A percentile compares a stretch with the other conserved stretches of the same genome.
These are phyloP conservation scores for Oedothorax gibbosus DNA, from an alignment of 1,140 invertebrate species.

Conservation along the genomic window DNA sequence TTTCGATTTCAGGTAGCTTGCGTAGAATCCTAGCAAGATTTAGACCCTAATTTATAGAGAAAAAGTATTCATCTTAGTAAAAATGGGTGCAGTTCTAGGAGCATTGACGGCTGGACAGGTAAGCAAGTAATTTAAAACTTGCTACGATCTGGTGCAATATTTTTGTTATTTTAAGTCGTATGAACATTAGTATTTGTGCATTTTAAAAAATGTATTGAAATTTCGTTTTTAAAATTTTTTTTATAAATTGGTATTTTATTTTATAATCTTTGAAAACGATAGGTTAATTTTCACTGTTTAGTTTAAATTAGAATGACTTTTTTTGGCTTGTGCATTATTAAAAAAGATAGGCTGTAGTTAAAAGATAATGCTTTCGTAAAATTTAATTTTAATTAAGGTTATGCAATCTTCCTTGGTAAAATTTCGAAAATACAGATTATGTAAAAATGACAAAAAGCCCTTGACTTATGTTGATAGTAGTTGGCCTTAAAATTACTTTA, in stretches of 20 bases:
- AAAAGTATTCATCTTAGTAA: neutral
- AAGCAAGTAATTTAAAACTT: conserved; percentile 18
- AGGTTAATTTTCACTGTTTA: neutral
- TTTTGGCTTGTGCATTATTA: neutral
- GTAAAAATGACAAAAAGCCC: too few relatives aligned
- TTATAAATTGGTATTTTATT: neutral
- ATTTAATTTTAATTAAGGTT: too few relatives aligned
- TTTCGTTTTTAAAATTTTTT: too few relatives aligned
- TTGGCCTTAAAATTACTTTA: too few relatives aligned
- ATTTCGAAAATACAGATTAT: neutral
- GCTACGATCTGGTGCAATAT: neutral
- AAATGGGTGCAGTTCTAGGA: conserved; percentile 69
- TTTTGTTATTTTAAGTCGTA: neutral
- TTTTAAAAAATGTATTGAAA: neutral
- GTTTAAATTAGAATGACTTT: neutral
- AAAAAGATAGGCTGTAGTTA: too few relatives aligned
- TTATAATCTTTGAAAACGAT: neutral
- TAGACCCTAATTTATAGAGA: too few relatives aligned
- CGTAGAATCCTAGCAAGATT: too few relatives aligned
- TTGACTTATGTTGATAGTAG: too few relatives aligned
- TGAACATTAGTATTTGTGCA: neutral
- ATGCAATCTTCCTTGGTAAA: neutral
- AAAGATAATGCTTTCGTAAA: too few relatives aligned
- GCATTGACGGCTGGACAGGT: conserved; percentile 68
- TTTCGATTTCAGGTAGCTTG: too few relatives aligned